phyloP scores from a whole-genome alignment of 2,113 vertebrate genomes.

The Malurus cyaneus region DNA sequence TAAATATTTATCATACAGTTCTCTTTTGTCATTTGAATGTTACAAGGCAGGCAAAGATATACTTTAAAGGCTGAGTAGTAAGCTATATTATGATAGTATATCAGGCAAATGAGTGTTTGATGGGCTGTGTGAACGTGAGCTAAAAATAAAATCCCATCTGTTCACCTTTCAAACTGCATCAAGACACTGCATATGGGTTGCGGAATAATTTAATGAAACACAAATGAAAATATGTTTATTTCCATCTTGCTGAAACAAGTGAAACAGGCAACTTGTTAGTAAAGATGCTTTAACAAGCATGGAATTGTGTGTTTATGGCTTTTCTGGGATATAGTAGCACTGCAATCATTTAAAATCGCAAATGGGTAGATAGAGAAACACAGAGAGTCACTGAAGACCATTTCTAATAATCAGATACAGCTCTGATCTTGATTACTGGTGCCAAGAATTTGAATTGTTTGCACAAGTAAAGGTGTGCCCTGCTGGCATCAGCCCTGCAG shows the following conservation, averaged over 20 bases:
- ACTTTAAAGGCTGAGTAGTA: constrained; percentile 63
- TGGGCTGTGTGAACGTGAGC: constrained; percentile 70
- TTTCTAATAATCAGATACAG: background rate
- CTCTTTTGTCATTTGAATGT: constrained; percentile 59
- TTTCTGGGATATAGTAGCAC: background rate
- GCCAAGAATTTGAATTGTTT: background rate
- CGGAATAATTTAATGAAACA: constrained; percentile 65
- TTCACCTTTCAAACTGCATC: constrained; percentile 75
- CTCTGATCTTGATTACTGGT: background rate
- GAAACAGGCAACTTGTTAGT: constrained; percentile 51
- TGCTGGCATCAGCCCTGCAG: background rate
- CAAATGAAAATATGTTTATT: constrained; percentile 69
- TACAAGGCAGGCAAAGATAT: constrained; percentile 46
- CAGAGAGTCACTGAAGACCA: background rate
- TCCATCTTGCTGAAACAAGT: constrained; percentile 35
- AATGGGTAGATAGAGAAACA: background rate
- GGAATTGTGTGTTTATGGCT: background rate
- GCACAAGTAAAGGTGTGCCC: background rate
- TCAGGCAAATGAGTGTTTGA: constrained; percentile 73
- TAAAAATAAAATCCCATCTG: constrained; percentile 83
- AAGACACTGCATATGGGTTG: constrained; percentile 48
- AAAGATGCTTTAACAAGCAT: constrained; percentile 49
- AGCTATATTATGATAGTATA: constrained; percentile 68
- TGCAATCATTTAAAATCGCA: background rate
- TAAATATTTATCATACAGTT: constrained; percentile 63